phyloP scores from a whole-genome alignment of 1,140 invertebrate genomes.

The honey bee (Apis mellifera) region DNA sequence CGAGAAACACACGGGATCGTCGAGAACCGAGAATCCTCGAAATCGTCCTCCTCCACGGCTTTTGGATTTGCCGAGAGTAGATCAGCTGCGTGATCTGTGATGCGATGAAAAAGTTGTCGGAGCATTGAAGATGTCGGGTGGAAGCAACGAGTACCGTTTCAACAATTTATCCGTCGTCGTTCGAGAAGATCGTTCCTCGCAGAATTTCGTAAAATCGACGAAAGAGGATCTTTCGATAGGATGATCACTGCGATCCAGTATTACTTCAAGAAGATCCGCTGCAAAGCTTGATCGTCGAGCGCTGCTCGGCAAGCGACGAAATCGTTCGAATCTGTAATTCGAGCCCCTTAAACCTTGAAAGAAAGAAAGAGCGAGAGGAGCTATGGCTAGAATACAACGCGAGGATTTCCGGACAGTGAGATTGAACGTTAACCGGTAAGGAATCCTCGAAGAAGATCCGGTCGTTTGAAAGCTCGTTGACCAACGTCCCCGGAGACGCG shows the following conservation, averaged over 20 bases:
- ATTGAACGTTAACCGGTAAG: background rate
- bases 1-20: background rate
- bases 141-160: background rate
- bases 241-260: constrained; percentile 31
- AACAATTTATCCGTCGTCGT: background rate
- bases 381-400: background rate
- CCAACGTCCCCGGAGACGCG: background rate
- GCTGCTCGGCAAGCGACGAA: background rate
- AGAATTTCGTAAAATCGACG: background rate
- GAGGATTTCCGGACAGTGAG: background rate
- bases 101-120: background rate
- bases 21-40: no score
- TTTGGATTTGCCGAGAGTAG: background rate
- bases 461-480: background rate
- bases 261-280: constrained; percentile 42
- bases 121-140: background rate
- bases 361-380: background rate
- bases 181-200: background rate
- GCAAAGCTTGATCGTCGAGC: constrained; percentile 16
- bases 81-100: background rate
- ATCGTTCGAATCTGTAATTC: background rate
- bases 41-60: background rate
- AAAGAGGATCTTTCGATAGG: constrained; percentile 4
- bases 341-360: background rate
- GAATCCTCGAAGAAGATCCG: background rate